phyloP scores from a whole-genome alignment of 2,888 invertebrate species.

The Torymus tubicola region DNA sequence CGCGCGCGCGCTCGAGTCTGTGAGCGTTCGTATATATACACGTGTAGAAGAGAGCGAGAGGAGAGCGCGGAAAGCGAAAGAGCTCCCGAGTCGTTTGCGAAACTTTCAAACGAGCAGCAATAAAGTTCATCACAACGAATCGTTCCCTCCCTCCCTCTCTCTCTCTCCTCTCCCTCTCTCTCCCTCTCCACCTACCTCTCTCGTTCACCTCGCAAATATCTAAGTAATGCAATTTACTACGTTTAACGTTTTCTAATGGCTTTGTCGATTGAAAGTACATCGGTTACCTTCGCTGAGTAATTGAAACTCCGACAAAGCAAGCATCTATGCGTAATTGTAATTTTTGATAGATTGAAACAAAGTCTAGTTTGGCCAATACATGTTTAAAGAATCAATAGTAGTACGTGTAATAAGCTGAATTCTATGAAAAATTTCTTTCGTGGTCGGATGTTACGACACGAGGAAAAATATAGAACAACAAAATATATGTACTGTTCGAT shows the following conservation, averaged over 20 bases:
- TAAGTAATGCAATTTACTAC: constrained; percentile 57
- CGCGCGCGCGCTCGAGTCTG: neutral
- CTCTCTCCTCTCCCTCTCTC: constrained; percentile 10
- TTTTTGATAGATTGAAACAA: constrained; percentile 25
- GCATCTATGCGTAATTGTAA: constrained; percentile 34
- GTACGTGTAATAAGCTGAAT: too few species aligned
- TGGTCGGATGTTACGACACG: too few species aligned
- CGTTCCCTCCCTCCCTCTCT: neutral
- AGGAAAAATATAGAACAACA: too few species aligned
- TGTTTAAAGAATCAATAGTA: too few species aligned
- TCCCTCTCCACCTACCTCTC: constrained; percentile 5
- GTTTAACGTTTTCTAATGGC: constrained; percentile 49
- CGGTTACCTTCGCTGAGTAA: constrained; percentile 40
- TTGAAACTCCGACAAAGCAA: constrained; percentile 35
- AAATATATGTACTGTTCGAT: too few species aligned
- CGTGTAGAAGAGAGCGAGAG: constrained; percentile 6
- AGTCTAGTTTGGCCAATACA: neutral
- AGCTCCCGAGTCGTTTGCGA: constrained; percentile 44
- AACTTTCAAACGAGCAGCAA: constrained; percentile 57
- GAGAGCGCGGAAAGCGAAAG: constrained; percentile 8
- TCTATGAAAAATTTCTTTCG: too few species aligned
- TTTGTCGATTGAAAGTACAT: neutral
- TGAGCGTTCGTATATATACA: neutral
- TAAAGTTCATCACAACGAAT: constrained; percentile 58
- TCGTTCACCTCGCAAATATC: constrained; percentile 42